Evolutionary conservation across 2,888 invertebrate species (phyloP).

Genomic region (Drosophila affinis): DNA sequence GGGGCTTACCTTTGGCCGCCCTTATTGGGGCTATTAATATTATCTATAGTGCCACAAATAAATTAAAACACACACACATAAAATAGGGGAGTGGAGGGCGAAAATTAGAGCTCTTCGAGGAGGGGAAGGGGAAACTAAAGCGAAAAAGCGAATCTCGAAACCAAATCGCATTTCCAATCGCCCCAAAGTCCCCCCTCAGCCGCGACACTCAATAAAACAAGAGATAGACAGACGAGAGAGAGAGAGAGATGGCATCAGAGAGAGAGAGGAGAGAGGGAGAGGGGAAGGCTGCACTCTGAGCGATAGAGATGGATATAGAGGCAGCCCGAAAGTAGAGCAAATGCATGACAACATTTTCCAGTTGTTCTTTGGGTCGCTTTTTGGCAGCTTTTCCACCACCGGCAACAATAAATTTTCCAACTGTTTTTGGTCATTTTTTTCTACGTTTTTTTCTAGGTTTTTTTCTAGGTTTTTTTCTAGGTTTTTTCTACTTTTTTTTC

Average conservation of each 20-base stretch:
- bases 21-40: slow-evolving; percentile 67
- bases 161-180: slow-evolving; percentile 17
- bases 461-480: slow-evolving; percentile 19
- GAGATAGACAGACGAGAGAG: slow-evolving; percentile 5
- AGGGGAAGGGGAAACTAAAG: not conserved
- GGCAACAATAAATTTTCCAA: slow-evolving; percentile 47
- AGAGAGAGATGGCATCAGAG: slow-evolving; percentile 16
- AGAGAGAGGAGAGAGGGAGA: slow-evolving; percentile 1
- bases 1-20: slow-evolving; percentile 47
- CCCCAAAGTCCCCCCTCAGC: slow-evolving; percentile 11
- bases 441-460: slow-evolving; percentile 26
- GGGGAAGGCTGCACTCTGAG: not conserved
- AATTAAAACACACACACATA: slow-evolving; percentile 54
- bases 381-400: slow-evolving; percentile 49
- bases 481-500: slow-evolving; percentile 20
- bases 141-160: slow-evolving; percentile 9
- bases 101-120: slow-evolving; percentile 46
- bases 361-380: slow-evolving; percentile 42
- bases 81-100: slow-evolving; percentile 24
- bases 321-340: slow-evolving; percentile 64
- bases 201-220: slow-evolving; percentile 43
- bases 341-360: slow-evolving; percentile 67
- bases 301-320: not conserved
- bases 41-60: slow-evolving; percentile 75
- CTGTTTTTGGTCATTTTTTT: slow-evolving; percentile 26